Conservation (phyloP, 2,797 vertebrate genomes). For the Cephalopachus bancanus region DNA sequence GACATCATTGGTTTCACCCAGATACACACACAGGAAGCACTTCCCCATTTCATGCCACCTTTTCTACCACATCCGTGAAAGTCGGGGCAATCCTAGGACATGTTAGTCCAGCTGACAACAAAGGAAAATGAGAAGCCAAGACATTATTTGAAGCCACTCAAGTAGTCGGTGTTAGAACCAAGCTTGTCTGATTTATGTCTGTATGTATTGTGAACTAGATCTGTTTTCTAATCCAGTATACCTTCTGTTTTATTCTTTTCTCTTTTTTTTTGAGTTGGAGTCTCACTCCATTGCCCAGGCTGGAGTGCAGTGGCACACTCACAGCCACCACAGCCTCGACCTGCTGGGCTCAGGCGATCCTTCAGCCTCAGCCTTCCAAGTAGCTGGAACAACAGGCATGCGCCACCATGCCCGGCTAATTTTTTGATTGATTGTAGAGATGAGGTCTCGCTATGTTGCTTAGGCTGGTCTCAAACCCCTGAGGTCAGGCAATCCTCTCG, state of each 20-base stretch:
- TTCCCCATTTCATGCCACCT: background rate
- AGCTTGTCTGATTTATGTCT: background rate
- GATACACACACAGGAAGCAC: background rate
- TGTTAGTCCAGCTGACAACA: background rate
- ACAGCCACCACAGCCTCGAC: no score
- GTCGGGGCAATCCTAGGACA: background rate
- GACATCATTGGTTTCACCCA: constrained; percentile 21
- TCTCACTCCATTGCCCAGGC: no score
- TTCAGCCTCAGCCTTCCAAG: no score
- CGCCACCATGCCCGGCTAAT: no score
- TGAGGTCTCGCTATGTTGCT: no score
- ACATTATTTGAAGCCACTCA: background rate
- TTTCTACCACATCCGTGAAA: background rate
- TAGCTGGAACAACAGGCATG: no score
- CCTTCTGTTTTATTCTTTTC: background rate
- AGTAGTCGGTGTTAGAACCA: background rate
- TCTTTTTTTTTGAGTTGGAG: background rate
- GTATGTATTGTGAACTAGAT: background rate
- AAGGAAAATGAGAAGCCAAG: background rate
- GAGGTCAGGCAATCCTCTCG: no score
- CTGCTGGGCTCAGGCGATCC: no score
- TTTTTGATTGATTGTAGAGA: no score
- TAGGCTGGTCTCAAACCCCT: no score
- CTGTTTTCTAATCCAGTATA: background rate
- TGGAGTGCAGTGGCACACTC: no score